Percentiles rank a stretch among this genome's conserved stretches.
These are phyloP conservation scores for Nemoura dubitans DNA, from an alignment of 2,888 invertebrate species.

Conservation along the genomic window DNA sequence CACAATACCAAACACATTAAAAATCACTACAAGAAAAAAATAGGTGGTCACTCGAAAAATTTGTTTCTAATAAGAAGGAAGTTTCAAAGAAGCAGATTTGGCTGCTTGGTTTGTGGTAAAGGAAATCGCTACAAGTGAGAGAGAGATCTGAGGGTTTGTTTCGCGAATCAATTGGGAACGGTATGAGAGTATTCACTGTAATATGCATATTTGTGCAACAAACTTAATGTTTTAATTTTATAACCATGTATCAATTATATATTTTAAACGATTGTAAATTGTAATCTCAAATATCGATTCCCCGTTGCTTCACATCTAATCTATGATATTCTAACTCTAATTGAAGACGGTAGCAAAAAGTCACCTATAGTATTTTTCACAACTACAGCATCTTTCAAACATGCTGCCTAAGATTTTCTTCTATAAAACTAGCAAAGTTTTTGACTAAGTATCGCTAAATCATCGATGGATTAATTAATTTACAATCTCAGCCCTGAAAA, in stretches of 20 bases:
- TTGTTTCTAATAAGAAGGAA: conserved; percentile 39
- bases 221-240: too few species aligned
- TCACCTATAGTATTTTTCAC: neutral
- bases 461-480: neutral
- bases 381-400: neutral
- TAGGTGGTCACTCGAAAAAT: neutral
- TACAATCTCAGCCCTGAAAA: neutral
- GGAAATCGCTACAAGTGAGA: conserved; percentile 14
- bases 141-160: neutral
- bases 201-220: too few species aligned
- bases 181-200: too few species aligned
- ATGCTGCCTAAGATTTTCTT: neutral
- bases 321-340: neutral
- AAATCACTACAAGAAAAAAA: conserved; percentile 24
- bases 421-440: too few species aligned
- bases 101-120: conserved; percentile 7
- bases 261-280: too few species aligned
- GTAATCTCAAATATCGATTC: neutral
- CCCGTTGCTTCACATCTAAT: neutral
- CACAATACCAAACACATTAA: conserved; percentile 53
- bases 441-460: neutral
- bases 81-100: too few species aligned
- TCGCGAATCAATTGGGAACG: neutral
- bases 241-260: too few species aligned
- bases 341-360: neutral